Evolutionary conservation across 2,888 invertebrate genomes (phyloP), one percentile per base, ranked within the genome.

Genomic region (Podotricha telesiphe): DNA sequence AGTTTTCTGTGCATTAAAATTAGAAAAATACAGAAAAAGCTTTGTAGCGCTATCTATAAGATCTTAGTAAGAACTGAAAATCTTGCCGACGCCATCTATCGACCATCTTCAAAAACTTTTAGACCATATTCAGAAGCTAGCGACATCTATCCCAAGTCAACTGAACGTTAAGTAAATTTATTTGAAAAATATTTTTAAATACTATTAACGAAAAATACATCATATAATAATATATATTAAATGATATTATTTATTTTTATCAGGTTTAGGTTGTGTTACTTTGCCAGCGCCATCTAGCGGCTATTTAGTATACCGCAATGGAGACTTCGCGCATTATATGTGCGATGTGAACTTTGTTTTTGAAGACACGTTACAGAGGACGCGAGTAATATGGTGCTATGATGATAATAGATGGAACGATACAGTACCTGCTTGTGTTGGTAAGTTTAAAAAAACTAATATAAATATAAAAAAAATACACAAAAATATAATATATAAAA

Each of bases 311-410:
- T 95, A 94, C 84, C 94, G 95, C 77, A 96, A 95, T 77, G 93
- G 94, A 68, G 94, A 94, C 51, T 91, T 94, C 58, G 95, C 95
- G 42, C 94, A 95, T 78, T 96, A 95, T 87, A 94, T 94, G 86
- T 96, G 96, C 86, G 94, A 95, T 77, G 93, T 94, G 62, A 95
- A 95, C 68, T 94, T 88, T 79, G 93, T 95, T 81, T 96, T 96
- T 85, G 94, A 94, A 17, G 96, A 96, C 81, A 95, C 94, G n/a
- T 90, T 91, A 73, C 87, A 93, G 83, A 94, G 94, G 83, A 93
- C 93, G 79, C 94, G 95, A 68, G 89, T 94, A 61, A 81, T 96
- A 74, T 93, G 93, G 82, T 96, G 96, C 86, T 93, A 94, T 69
- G 94, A 94, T 67, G 94, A 95, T 75, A 94, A 95, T 78, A 91